These are phyloP conservation scores for Pelobates cultripes DNA, from an alignment of 2,797 vertebrate species.

Conservation along the genomic window DNA sequence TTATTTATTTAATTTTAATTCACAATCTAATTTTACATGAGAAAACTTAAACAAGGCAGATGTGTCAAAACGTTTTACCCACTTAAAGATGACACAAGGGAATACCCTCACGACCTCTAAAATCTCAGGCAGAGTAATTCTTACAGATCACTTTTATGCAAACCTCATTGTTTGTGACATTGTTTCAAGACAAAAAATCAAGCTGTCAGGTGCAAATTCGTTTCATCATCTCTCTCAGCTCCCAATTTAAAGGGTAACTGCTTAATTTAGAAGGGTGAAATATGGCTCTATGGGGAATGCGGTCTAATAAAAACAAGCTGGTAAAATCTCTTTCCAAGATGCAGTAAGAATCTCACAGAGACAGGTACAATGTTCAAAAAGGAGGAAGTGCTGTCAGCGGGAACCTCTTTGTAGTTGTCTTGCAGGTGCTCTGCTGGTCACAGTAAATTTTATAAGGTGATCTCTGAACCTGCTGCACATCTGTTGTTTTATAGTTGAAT, in stretches of 20 bases:
- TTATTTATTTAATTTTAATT: no score
- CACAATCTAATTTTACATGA: neutral
- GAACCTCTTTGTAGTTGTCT: conserved; percentile 80
- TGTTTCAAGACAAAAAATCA: conserved; percentile 51
- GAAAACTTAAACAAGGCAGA: neutral
- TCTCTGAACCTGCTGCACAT: conserved; percentile 76
- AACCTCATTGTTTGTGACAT: conserved; percentile 40
- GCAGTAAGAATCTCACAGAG: conserved; percentile 67
- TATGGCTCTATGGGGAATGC: conserved; percentile 63
- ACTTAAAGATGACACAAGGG: conserved; percentile 1
- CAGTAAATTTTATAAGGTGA: conserved; percentile 73
- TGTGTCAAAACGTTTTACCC: neutral
- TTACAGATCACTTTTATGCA: conserved; percentile 26
- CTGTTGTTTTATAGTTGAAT: conserved; percentile 67
- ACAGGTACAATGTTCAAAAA: conserved; percentile 68
- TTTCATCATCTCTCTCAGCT: conserved; percentile 62
- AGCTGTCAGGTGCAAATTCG: conserved; percentile 67
- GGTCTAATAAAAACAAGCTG: conserved; percentile 64
- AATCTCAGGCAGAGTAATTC: conserved; percentile 16
- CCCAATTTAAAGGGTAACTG: conserved; percentile 60
- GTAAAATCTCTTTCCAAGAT: conserved; percentile 78
- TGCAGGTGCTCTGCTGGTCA: conserved; percentile 86
- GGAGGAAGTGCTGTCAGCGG: conserved; percentile 77
- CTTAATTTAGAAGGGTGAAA: conserved; percentile 67
- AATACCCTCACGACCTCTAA: conserved; percentile 4